phyloP scores from a whole-genome alignment of 1,140 invertebrate species.

The Tetramorium parvispinum region DNA sequence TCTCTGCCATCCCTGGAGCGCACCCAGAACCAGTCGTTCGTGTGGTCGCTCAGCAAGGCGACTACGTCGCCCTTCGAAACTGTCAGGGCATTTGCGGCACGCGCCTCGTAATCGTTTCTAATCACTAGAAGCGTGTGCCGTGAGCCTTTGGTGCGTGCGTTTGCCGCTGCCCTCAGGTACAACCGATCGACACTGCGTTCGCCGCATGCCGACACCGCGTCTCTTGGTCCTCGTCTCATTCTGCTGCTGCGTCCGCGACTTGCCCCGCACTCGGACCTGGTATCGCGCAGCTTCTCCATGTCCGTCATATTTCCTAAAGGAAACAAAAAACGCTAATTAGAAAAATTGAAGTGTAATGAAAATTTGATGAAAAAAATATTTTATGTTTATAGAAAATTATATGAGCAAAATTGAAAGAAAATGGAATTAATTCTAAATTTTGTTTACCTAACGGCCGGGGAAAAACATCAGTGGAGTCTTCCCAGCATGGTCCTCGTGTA shows the following conservation, averaged over 20 bases:
- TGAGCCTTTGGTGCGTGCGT: slow-evolving; percentile 81
- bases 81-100: slow-evolving; percentile 86
- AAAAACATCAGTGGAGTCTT: slow-evolving; percentile 92
- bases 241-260: slow-evolving; percentile 82
- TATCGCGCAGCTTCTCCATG: slow-evolving; percentile 88
- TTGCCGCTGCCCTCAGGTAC: slow-evolving; percentile 87
- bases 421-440: neutral
- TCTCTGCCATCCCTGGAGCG: slow-evolving; percentile 89
- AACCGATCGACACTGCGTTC: slow-evolving; percentile 90
- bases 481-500: slow-evolving; percentile 90
- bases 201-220: slow-evolving; percentile 86
- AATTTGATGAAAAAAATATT: neutral
- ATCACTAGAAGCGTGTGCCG: slow-evolving; percentile 90
- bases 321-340: neutral
- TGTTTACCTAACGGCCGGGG: slow-evolving; percentile 87
- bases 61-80: slow-evolving; percentile 92
- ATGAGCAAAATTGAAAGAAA: neutral
- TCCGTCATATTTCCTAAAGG: slow-evolving; percentile 90
- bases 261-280: slow-evolving; percentile 84
- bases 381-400: neutral
- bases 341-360: neutral
- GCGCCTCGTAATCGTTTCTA: slow-evolving; percentile 88
- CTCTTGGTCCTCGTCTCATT: slow-evolving; percentile 81
- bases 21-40: slow-evolving; percentile 91
- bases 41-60: slow-evolving; percentile 86